Evolutionary conservation across 1,140 invertebrate species (phyloP), one percentile per base, ranked within the genome.

Genomic region (Leptinotarsa undecemlineata): DNA sequence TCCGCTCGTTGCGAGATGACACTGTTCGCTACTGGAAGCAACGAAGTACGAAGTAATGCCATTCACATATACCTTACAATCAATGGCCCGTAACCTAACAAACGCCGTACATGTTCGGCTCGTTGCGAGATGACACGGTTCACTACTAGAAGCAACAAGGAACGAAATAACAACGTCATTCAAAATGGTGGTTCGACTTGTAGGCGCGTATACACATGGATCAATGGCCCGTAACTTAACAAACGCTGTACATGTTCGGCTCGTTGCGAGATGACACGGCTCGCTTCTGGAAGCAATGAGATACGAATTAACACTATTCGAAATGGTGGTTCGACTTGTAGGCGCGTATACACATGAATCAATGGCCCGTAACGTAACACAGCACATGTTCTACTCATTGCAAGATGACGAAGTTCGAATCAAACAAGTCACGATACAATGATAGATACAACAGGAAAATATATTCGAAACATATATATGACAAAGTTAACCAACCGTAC

Each of bases 261-360:
- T 57, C n/a, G 5, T 17, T 57, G 3, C n/a, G 5, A 57, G 13
- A n/a, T 57, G 4, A 3, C 33, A 33, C 2, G 1, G 2, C 6
- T 57, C 15, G 15, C n/a, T 4, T 57, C 1, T 4, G 5, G n/a
- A 57, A 17, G 1, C 5, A 17, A n/a, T 3, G 15, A 17, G 51
- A 1, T 6, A 57, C 13, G 4, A 57, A 17, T 2, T 57, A 57
- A 57, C 15, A 0, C 48, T 0, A 57, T 17, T 1, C 14, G 6
- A 0, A n/a, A 4, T 17, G 1, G 14, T 17, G 51, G 51, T 57
- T 57, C 51, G 14, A 1, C 51, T n/a, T 17, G n/a, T 57, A n/a
- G n/a, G 48, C 0, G 0, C 1, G 1, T 33, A 33, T 33, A 1
- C 26, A 1, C 0, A 1, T 1, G n/a, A 57, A 1, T 2, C 4